Evolutionary conservation across 2,797 vertebrate species (phyloP), one percentile per base, ranked within the genome.

Genomic region (Botia almorhae): DNA sequence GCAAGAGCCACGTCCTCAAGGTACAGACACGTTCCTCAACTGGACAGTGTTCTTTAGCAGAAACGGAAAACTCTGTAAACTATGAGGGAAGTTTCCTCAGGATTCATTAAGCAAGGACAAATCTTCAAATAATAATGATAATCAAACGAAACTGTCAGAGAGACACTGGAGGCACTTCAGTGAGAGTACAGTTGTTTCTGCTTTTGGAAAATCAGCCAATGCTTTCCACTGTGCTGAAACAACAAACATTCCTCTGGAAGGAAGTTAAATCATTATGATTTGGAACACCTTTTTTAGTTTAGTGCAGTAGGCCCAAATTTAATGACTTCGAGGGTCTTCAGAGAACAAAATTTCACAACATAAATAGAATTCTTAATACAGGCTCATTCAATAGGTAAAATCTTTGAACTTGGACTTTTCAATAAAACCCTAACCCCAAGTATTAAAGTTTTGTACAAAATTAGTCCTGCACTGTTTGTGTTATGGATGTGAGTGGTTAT

Each of bases 131-230:
- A 56, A 53, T 69, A 48, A 6, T 67, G 65, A 69, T 53, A 60
- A 23, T 76, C 61, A 77, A 73, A 78, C 53, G 74, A 60, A 86
- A 69, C 8, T 60, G 4, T 16, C 58, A 46, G 8, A 16, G 13
- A 61, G 29, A 26, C 36, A 2, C 4, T 56, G 29, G 39, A 76
- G 73, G 56, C 36, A 23, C 73, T 8, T 72, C 16, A 16, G 33
- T 71, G 51, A 63, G 61, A 74, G 56, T 17, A 39, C 19, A 63
- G 65, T 82, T 65, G 46, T 80, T 81, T 74, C 68, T 43, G 36
- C 61, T n/a, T 61, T 46, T 26, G 56, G 23, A 58, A 80, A 79
- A 55, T 79, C 51, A 53, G 65, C 14, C 33, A 64, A 17, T 16
- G 26, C 63, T 39, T 19, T 48, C 4, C 19, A 33, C 7, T 17